Evolutionary conservation across 1,140 invertebrate genomes (phyloP).

Genomic region (Cotesia vestalis): DNA sequence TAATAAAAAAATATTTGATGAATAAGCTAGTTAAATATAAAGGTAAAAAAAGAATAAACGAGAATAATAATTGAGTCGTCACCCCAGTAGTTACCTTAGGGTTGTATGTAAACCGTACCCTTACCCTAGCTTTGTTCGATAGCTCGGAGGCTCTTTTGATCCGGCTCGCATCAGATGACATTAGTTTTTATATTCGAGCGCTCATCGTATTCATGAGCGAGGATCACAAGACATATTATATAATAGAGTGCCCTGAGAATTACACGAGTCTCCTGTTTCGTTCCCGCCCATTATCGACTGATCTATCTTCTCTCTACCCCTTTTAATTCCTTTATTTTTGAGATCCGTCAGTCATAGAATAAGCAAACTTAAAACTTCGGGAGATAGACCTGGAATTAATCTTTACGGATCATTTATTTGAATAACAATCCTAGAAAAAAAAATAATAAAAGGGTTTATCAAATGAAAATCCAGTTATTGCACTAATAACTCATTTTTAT

Average conservation of each 20-base stretch:
- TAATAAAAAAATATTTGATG: too few species aligned
- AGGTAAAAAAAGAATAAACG: too few species aligned
- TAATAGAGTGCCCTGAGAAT: constrained; percentile 27
- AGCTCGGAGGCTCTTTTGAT: constrained; percentile 10
- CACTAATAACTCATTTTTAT: too few species aligned
- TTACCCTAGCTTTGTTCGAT: not conserved
- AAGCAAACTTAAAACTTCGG: too few species aligned
- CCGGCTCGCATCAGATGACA: constrained; percentile 17
- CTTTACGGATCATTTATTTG: too few species aligned
- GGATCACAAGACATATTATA: constrained; percentile 24
- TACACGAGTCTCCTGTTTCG: constrained; percentile 27
- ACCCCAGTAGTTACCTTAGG: not conserved
- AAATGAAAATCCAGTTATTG: too few species aligned
- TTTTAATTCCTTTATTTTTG: constrained; percentile 1
- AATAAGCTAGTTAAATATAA: too few species aligned
- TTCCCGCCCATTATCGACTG: constrained; percentile 17
- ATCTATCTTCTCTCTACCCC: not conserved
- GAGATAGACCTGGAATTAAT: too few species aligned
- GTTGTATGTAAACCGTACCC: not conserved
- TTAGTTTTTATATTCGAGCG: constrained; percentile 17
- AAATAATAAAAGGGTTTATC: too few species aligned
- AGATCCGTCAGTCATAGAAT: too few species aligned
- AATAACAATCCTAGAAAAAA: too few species aligned
- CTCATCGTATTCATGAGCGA: constrained; percentile 24
- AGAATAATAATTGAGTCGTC: not conserved